These are phyloP conservation scores for Anneissia japonica DNA, from an alignment of 35 echinoderm and acorn worm genomes.

Conservation along the genomic window DNA sequence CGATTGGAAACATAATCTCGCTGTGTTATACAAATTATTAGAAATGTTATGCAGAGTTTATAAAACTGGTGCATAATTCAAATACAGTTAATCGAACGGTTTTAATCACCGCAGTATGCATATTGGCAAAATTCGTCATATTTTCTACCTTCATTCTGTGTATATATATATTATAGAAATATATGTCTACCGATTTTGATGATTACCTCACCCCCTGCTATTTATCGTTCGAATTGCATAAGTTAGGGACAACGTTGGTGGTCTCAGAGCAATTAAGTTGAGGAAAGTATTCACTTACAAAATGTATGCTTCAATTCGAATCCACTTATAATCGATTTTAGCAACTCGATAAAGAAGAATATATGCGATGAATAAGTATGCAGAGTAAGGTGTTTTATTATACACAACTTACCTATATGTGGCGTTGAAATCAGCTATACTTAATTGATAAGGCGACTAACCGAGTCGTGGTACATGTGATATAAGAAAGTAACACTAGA, in stretches of 20 bases:
- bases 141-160: background rate
- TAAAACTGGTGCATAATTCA: no score
- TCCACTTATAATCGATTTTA: background rate
- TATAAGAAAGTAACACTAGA: no score
- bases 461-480: no score
- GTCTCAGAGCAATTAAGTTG: background rate
- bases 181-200: background rate
- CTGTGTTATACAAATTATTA: no score
- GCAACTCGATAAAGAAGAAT: no score
- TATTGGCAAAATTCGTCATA: background rate
- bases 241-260: background rate
- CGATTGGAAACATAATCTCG: no score
- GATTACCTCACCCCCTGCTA: background rate
- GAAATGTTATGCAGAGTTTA: no score
- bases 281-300: background rate
- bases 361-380: background rate
- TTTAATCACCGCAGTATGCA: background rate
- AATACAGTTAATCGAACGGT: background rate
- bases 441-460: background rate
- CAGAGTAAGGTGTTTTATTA: background rate
- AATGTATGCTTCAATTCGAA: background rate
- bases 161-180: background rate
- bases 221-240: background rate
- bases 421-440: background rate
- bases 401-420: background rate